Evolutionary conservation across 2,888 invertebrate genomes (phyloP), one percentile per base, ranked within the genome.

Genomic region (Drepana falcataria): DNA sequence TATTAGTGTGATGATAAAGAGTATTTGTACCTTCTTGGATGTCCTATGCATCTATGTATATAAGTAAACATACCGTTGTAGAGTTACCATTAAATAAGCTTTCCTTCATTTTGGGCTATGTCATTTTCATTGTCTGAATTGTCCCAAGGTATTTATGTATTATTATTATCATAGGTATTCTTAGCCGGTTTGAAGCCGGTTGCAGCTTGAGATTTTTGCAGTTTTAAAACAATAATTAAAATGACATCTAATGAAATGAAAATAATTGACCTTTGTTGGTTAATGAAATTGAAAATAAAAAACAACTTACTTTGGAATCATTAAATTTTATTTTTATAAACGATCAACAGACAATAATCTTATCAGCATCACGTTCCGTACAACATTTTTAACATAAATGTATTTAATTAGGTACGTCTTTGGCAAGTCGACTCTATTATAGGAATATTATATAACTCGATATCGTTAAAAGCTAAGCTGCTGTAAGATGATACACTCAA

Each of bases 261-360:
- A 21, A 21, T 21, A 21, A 21, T 21, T 21, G 21, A 21, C 21
- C 21, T 21, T 21, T 21, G 21, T 21, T 21, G 21, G 21, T 21
- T 21, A 21, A 21, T 21, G 21, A 21, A 21, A 54, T 4, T 51
- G 7, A 35, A 48, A 49, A 58, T 69, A 64, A 59, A 53, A 73
- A 66, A 73, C 49, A 21, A 21, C 21, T 21, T 21, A 21, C 21
- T 21, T 47, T 61, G 67, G 64, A 54, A 64, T 69, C 69, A 59
- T 65, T 65, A 71, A 73, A 79, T 74, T 77, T 79, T 79, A 83
- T 82, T 79, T 87, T 82, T 85, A 83, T 83, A 84, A 85, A 87
- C 85, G 83, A 75, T 75, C 83, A 87, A 87, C 82, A 83, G 78
- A 83, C 72, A 77, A 37, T 81, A 80, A 74, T 66, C 80, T 73